Evolutionary conservation across 2,888 invertebrate genomes (phyloP).

Genomic region (Oxycera nigricornis): DNA sequence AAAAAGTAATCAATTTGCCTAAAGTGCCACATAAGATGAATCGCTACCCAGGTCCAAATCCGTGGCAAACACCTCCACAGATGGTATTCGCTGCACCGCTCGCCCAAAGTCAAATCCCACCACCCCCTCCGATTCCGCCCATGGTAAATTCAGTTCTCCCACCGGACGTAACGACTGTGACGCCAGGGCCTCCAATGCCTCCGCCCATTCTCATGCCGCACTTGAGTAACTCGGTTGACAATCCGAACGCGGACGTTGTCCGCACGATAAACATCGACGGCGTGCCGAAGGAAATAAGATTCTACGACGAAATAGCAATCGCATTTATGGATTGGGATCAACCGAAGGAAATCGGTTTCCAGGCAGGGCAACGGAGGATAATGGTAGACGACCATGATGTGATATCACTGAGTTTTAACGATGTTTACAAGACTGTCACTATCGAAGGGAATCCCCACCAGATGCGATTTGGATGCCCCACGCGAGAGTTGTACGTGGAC

Average conservation of each 20-base stretch:
- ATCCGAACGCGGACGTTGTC: slow-evolving; percentile 72
- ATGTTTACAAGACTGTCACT: slow-evolving; percentile 75
- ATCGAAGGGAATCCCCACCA: slow-evolving; percentile 77
- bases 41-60: slow-evolving; percentile 45
- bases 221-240: slow-evolving; percentile 63
- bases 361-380: slow-evolving; percentile 77
- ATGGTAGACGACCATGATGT: slow-evolving; percentile 80
- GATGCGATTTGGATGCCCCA: slow-evolving; percentile 89
- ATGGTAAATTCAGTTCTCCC: slow-evolving; percentile 45
- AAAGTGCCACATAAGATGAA: slow-evolving; percentile 43
- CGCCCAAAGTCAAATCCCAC: slow-evolving; percentile 42
- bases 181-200: slow-evolving; percentile 9
- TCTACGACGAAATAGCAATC: slow-evolving; percentile 84
- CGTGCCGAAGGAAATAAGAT: slow-evolving; percentile 77
- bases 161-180: slow-evolving; percentile 41
- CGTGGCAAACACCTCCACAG: slow-evolving; percentile 48
- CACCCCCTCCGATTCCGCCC: slow-evolving; percentile 55
- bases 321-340: slow-evolving; percentile 87
- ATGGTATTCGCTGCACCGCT: slow-evolving; percentile 43
- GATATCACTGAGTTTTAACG: slow-evolving; percentile 70
- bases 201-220: slow-evolving; percentile 49
- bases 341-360: slow-evolving; percentile 84
- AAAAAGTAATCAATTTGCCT: neutral
- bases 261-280: slow-evolving; percentile 85
- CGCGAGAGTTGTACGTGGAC: slow-evolving; percentile 89